Base-by-base conservation (phyloP, 2,888 invertebrate species). In the Nomada flava region DNA sequence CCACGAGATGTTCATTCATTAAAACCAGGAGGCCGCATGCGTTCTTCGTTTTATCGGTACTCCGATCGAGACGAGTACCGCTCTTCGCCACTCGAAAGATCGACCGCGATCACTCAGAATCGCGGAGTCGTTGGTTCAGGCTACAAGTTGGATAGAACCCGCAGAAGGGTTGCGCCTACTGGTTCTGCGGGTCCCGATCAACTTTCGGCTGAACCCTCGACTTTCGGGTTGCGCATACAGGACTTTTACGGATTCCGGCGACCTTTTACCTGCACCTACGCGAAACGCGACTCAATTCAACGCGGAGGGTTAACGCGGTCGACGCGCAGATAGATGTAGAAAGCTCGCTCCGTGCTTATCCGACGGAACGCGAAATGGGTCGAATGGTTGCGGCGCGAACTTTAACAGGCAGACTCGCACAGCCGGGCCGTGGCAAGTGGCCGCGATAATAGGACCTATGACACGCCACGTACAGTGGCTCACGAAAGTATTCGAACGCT, bases 1-100 rank as follows among this genome's bases (percentile, higher is more conserved):
- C 88, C 89, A 89, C 87, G 86, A 90, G 90, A 90, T 87, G 87
- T 91, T 92, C 91, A 91, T 92, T 92, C 91, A 90, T 91, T 91
- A 91, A 90, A 90, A 86, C 87, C 81, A 76, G 73, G 65, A 80
- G 79, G 75, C 76, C 85, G 86, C 86, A 83, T 86, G 90, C 90
- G 89, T 89, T 90, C 89, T 85, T 87, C 89, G 91, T 91, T 92
- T 91, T 91, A 92, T 92, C 91, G 89, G 90, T 85, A 84, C 84
- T 72, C 75, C 89, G 90, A 91, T 91, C 90, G 77, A 74, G 63
- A 36, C 36, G 36, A 36, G 36, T 7, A 36, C 7, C 36, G 36
- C 7, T 36, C 36, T 36, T 36, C 36, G 36, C 36, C 7, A 36
- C 7, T 0, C 36, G 36, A 36, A 1, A 36, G 36, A 36, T 36